phyloP scores from a whole-genome alignment of 2,797 vertebrate genomes.

The Spondyliosoma cantharus region DNA sequence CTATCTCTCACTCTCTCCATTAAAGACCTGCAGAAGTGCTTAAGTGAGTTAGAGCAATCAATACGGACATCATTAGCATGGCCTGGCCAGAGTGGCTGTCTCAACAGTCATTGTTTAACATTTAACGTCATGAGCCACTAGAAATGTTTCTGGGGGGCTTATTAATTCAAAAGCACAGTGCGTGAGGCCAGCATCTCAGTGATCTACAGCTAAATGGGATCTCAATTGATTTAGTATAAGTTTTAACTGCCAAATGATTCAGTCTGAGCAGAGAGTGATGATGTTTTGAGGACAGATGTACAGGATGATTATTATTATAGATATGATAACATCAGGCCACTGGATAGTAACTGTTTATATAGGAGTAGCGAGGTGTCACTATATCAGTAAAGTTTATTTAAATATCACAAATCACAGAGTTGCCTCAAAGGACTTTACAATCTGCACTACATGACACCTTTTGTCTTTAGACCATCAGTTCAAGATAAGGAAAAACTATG shows the following conservation, averaged over 20 bases:
- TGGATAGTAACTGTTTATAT: background rate
- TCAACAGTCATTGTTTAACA: constrained; percentile 34
- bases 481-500: background rate
- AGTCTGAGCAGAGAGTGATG: constrained; percentile 18
- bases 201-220: constrained; percentile 51
- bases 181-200: constrained; percentile 24
- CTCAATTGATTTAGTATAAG: constrained; percentile 21
- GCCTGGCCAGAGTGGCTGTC: constrained; percentile 28
- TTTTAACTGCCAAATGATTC: constrained; percentile 42
- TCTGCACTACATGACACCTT: background rate
- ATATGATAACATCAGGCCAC: background rate
- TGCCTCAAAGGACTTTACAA: too few species aligned
- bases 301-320: background rate
- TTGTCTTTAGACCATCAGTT: background rate
- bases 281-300: constrained; percentile 23
- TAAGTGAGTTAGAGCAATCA: constrained; percentile 48
- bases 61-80: constrained; percentile 55
- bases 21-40: constrained; percentile 33
- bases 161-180: constrained; percentile 53
- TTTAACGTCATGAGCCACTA: constrained; percentile 45
- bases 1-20: background rate
- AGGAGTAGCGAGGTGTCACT: background rate
- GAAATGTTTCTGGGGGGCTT: constrained; percentile 47
- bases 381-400: background rate
- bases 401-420: background rate